Conservation (phyloP, 2,888 invertebrate species). For the Suillia variegata region DNA sequence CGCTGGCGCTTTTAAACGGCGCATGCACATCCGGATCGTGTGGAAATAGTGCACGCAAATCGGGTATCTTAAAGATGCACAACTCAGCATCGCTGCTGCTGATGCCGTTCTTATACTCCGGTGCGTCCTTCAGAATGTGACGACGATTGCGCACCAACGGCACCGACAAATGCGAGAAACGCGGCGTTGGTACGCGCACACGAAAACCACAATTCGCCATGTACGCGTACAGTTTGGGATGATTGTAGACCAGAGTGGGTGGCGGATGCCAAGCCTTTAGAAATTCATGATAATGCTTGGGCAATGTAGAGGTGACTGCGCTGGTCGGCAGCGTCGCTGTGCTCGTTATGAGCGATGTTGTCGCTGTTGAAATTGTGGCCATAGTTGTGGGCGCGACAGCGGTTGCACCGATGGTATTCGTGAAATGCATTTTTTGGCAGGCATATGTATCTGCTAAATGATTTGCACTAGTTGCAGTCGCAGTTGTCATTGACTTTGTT, state of each 20-base stretch:
- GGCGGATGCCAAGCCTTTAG: conserved; percentile 26
- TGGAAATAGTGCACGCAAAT: conserved; percentile 34
- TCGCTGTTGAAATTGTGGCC: background rate
- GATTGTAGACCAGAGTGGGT: conserved; percentile 16
- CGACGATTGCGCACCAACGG: conserved; percentile 35
- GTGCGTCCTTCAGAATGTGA: conserved; percentile 32
- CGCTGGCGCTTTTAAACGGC: too few relatives aligned
- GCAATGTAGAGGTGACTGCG: background rate
- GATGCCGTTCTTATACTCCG: conserved; percentile 24
- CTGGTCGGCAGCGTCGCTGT: background rate
- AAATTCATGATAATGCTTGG: conserved; percentile 14
- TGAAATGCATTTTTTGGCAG: background rate
- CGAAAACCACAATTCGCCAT: conserved; percentile 27
- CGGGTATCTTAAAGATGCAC: conserved; percentile 10
- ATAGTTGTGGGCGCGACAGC: background rate
- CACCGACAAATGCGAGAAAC: conserved; percentile 29
- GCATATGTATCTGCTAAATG: conserved; percentile 4
- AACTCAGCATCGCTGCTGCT: background rate
- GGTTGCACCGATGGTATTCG: background rate
- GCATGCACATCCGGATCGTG: conserved; percentile 38
- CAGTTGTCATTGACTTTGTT: background rate
- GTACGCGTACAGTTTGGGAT: conserved; percentile 24
- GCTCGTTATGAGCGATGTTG: background rate
- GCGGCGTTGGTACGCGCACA: conserved; percentile 28
- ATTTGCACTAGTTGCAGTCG: background rate